These are phyloP conservation scores for Cryptus armator DNA, from an alignment of 2,888 invertebrate genomes.

Conservation along the genomic window DNA sequence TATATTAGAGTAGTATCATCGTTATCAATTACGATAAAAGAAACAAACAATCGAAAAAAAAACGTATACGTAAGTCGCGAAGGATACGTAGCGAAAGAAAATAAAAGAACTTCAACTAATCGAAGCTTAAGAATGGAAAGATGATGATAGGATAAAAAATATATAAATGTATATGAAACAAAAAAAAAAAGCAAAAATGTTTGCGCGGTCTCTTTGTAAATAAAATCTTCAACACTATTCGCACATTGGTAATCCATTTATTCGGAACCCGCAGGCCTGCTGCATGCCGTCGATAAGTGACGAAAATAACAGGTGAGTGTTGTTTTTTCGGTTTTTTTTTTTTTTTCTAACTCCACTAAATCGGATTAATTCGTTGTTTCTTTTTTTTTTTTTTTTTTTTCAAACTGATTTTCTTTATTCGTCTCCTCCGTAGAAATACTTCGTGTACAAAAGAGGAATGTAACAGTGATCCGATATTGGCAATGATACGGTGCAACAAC, in stretches of 20 bases:
- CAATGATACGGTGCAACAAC: constrained; percentile 60
- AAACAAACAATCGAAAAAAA: constrained; percentile 7
- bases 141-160: constrained; percentile 55
- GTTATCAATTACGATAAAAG: constrained; percentile 47
- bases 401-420: constrained; percentile 60
- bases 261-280: constrained; percentile 40
- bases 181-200: constrained; percentile 38
- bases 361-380: constrained; percentile 13
- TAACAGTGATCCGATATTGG: constrained; percentile 69
- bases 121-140: constrained; percentile 50
- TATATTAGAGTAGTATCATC: constrained; percentile 53
- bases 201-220: constrained; percentile 65
- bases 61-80: constrained; percentile 61
- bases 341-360: constrained; percentile 33
- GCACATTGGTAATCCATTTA: constrained; percentile 30
- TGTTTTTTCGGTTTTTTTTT: constrained; percentile 4
- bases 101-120: constrained; percentile 40
- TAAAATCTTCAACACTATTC: constrained; percentile 66
- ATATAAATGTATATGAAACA: constrained; percentile 63
- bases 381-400: constrained; percentile 32
- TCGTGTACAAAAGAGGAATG: constrained; percentile 73
- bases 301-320: constrained; percentile 40
- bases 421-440: constrained; percentile 69
- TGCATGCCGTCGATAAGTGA: constrained; percentile 24
- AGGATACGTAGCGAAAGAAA: constrained; percentile 45